Conservation (phyloP, 2,797 vertebrate genomes). For the Eulemur coronatus region DNA sequence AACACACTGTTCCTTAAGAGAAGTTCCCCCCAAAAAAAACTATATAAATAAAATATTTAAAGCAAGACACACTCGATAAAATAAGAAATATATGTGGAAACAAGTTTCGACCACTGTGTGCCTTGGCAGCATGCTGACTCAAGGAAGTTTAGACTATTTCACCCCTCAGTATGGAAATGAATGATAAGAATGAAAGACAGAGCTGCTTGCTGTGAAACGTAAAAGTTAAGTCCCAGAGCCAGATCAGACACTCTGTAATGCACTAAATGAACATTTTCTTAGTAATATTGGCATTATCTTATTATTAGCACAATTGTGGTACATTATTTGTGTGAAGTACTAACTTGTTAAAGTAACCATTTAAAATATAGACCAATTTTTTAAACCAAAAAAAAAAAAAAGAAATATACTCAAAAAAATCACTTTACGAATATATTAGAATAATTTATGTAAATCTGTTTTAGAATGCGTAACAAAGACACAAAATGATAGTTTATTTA, state of each 20-base stretch:
- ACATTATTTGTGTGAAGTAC: neutral
- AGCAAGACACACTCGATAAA: neutral
- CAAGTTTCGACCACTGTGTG: neutral
- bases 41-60: neutral
- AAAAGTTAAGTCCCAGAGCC: neutral
- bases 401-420: neutral
- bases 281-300: neutral
- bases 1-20: neutral
- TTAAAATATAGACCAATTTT: neutral
- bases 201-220: neutral
- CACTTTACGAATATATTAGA: neutral
- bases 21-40: neutral
- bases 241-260: neutral
- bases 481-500: neutral
- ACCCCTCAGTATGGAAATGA: neutral
- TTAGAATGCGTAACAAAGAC: conserved; percentile 28
- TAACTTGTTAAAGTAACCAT: neutral
- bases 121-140: neutral
- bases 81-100: neutral
- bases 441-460: neutral
- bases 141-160: neutral
- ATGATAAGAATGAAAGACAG: neutral
- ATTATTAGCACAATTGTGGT: neutral
- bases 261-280: neutral
- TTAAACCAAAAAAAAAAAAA: neutral